Percentiles rank a stretch among this genome's conserved stretches.
phyloP scores from a whole-genome alignment of 2,113 vertebrate species.

The Pyrgilauda ruficollis region DNA sequence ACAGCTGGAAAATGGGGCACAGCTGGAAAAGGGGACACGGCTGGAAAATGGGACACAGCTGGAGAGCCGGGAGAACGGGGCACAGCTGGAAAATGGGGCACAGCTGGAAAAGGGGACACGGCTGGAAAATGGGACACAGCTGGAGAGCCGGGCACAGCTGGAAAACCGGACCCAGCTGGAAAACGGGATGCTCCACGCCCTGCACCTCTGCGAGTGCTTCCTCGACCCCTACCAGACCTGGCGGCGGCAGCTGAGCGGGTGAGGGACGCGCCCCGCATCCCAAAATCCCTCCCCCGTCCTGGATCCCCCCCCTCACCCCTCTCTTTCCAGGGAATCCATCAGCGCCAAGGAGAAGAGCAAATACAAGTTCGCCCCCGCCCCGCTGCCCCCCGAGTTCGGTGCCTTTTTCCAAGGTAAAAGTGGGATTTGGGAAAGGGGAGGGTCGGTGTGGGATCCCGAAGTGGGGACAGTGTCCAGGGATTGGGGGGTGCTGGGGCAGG shows the following conservation, averaged over 20 bases:
- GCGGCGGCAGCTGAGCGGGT: constrained; percentile 88
- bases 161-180: rapidly evolving
- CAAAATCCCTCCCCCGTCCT: background rate
- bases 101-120: rapidly evolving
- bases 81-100: background rate
- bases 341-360: constrained; percentile 90
- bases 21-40: background rate
- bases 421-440: background rate
- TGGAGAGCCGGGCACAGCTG: background rate
- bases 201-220: constrained; percentile 89
- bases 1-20: rapidly evolving
- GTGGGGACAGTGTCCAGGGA: rapidly evolving
- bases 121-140: rapidly evolving
- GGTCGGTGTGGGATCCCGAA: rapidly evolving
- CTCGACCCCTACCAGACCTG: constrained; percentile 96
- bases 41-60: rapidly evolving
- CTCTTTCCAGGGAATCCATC: constrained; percentile 84
- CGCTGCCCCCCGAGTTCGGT: constrained; percentile 80
- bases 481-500: too few relatives aligned
- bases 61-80: rapidly evolving
- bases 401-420: constrained; percentile 81
- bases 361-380: constrained; percentile 89
- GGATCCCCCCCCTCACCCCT: background rate
- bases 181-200: constrained; percentile 76
- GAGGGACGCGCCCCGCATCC: background rate